Conservation (phyloP, 1,140 invertebrate species). For the Hylaeus volcanicus region DNA sequence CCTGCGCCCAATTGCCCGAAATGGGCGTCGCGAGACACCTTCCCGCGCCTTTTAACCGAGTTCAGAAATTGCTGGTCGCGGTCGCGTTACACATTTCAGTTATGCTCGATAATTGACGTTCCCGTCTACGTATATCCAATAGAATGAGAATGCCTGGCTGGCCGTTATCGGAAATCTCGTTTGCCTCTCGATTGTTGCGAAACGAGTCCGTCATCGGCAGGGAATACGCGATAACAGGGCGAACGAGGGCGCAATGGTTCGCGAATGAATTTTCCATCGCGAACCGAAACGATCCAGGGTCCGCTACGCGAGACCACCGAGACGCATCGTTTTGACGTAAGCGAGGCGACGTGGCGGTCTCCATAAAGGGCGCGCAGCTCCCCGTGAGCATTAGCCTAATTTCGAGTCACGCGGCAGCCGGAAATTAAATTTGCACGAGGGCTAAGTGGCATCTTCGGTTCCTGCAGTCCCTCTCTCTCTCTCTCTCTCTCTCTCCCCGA, state of each 20-base stretch:
- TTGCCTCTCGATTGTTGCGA: not conserved
- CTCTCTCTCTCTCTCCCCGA: too few relatives aligned
- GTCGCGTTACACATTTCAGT: too few relatives aligned
- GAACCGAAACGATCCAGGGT: not conserved
- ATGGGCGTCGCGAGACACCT: too few relatives aligned
- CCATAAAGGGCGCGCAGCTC: slow-evolving; percentile 27
- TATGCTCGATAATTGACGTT: not conserved
- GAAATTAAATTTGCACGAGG: slow-evolving; percentile 67
- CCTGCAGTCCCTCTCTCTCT: slow-evolving; percentile 12
- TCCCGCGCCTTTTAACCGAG: not conserved
- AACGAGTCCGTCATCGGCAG: not conserved
- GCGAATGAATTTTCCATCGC: slow-evolving; percentile 35
- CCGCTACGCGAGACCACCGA: not conserved
- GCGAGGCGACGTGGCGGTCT: not conserved
- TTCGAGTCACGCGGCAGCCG: slow-evolving; percentile 42
- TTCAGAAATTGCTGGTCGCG: not conserved
- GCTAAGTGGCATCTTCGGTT: slow-evolving; percentile 66
- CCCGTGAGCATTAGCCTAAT: slow-evolving; percentile 52
- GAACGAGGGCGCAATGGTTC: not conserved
- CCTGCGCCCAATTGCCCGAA: too few relatives aligned
- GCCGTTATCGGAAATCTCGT: not conserved
- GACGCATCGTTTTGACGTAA: slow-evolving; percentile 16
- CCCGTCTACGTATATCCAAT: not conserved
- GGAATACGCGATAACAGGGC: too few relatives aligned
- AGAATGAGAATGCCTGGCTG: not conserved